phyloP scores from a whole-genome alignment of 64 coral and sea anemone genomes.

The Hydrozoanthus tunicans region DNA sequence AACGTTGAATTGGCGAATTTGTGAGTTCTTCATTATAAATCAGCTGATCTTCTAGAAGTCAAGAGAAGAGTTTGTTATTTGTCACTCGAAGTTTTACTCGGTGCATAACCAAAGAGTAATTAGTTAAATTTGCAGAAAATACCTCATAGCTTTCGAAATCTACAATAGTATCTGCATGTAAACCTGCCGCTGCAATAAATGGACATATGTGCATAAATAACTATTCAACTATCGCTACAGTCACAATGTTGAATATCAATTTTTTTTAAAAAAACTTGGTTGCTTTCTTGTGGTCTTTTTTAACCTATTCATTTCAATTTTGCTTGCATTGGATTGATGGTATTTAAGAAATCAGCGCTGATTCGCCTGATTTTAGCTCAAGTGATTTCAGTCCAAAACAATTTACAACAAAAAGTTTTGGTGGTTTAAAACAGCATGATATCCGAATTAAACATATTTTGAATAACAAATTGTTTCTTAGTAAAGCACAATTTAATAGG shows the following conservation, averaged over 20 bases:
- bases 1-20: background rate
- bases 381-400: background rate
- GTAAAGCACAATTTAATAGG: background rate
- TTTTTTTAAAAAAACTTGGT: no score
- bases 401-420: background rate
- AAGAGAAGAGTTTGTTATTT: background rate
- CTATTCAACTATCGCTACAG: no score
- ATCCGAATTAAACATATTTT: background rate
- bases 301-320: no score
- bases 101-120: background rate
- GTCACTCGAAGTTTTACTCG: background rate
- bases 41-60: background rate
- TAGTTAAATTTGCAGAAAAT: no score
- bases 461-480: background rate
- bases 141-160: no score
- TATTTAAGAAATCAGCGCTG: background rate
- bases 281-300: no score
- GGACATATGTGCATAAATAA: no score
- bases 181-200: no score
- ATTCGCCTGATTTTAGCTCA: background rate
- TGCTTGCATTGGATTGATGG: no score
- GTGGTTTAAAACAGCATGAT: background rate
- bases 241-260: no score
- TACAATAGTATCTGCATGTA: no score
- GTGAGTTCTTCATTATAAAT: background rate